Base-by-base conservation (phyloP, 2,113 vertebrate genomes). In the Candoia aspera region DNA sequence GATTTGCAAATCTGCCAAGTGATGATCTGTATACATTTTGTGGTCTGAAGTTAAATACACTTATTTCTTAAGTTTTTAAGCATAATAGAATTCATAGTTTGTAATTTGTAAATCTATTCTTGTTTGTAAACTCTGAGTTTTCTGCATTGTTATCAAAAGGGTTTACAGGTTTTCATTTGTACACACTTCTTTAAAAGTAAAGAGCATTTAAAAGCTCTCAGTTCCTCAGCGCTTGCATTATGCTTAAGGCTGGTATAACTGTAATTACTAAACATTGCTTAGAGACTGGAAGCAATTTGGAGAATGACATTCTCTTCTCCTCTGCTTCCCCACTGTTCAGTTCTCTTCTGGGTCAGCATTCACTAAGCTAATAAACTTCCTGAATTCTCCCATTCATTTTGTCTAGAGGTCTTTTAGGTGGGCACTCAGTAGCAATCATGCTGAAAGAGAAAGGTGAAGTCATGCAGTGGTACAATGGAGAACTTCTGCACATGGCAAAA, bases 391-490 rank as follows among this genome's bases (percentile, higher is more conserved):
- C 60, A 91, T 95, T 55, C 57, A 93, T 97, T 53, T 95, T 91
- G 49, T 90, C 73, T 92, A 99, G 99, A 57, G 99, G 99, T 94
- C 97, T 99, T 91, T 96, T 99, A 89, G 99, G 99, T 58, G 99
- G 99, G 24, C 99, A 99, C 90, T 99, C 99, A 0, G 98, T 99
- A 98, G 99, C 99, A 0, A 97, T 99, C 94, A 99, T 99, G 99
- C 97, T 99, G 97, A 99, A 98, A 95, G 99, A 99, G 29, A 97
- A 98, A 94, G 98, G 98, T 4, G 98, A 98, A 86, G 92, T 96
- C 90, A 99, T 99, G 99, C 98, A 98, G 94, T 99, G 99, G 99
- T 99, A 99, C 96, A 98, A 97, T 60, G 98, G 98, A 62, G 99
- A 99, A 93, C 98, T 99, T 92, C 97, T 99, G 84, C 98, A 98